Percentiles rank a stretch among this genome's conserved stretches.
phyloP scores from a whole-genome alignment of 2,797 vertebrate genomes.

The Rhinogobio ventralis region DNA sequence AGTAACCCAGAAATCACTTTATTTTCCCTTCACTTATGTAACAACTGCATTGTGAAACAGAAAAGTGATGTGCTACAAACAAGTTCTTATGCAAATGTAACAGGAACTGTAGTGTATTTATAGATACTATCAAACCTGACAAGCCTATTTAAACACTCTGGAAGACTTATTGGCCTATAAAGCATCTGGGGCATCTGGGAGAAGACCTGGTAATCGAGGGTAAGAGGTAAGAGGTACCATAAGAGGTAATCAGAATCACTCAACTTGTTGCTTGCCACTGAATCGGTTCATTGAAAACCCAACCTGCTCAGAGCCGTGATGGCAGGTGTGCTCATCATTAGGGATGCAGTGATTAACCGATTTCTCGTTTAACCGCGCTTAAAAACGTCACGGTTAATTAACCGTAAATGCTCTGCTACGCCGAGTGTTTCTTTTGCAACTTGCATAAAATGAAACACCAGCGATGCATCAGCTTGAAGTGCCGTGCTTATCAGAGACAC shows the following conservation, averaged over 20 bases:
- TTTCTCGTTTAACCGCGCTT: no score
- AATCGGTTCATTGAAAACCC: background rate
- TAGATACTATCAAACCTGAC: background rate
- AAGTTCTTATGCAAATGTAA: background rate
- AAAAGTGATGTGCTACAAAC: background rate
- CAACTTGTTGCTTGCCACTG: background rate
- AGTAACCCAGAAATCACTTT: background rate
- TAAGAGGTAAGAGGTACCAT: background rate
- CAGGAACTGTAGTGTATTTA: background rate
- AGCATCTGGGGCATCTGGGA: background rate
- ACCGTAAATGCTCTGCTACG: no score
- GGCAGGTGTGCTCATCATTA: background rate
- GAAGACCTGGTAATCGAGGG: no score
- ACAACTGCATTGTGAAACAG: background rate
- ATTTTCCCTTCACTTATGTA: background rate
- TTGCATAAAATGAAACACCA: no score
- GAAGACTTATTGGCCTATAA: background rate
- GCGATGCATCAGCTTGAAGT: no score
- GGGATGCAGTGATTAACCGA: no score
- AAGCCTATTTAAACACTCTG: constrained; percentile 22
- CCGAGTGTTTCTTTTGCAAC: no score
- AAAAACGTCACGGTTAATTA: no score
- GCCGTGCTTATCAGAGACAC: no score
- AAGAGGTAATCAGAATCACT: constrained; percentile 1
- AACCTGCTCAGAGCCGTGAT: background rate